Evolutionary conservation across 2,797 vertebrate genomes (phyloP).

Genomic region (Pitangus sulphuratus): DNA sequence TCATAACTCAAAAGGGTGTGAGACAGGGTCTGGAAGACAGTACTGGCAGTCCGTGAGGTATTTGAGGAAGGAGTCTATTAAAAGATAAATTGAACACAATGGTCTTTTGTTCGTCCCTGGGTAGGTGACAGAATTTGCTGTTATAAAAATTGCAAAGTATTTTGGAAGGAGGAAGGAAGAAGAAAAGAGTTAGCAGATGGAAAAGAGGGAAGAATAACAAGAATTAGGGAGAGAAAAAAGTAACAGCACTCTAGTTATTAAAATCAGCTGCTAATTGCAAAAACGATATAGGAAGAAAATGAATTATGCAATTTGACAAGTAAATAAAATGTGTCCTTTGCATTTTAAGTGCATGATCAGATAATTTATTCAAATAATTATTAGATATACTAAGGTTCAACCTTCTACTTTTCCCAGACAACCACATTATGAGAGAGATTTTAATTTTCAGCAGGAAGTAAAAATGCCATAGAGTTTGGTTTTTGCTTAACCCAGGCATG

Average conservation of each 20-base stretch:
- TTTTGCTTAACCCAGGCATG: background rate
- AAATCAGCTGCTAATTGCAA: constrained; percentile 3
- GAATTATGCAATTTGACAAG: background rate
- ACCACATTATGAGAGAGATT: background rate
- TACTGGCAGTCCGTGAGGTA: constrained; percentile 19
- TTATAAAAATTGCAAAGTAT: constrained; percentile 47
- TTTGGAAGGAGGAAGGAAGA: constrained; percentile 54
- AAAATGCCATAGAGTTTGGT: background rate
- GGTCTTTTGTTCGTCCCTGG: constrained; percentile 37
- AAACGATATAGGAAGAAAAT: background rate
- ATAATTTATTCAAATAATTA: background rate
- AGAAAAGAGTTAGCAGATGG: constrained; percentile 51
- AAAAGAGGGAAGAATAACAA: constrained; percentile 10
- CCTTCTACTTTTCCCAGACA: background rate
- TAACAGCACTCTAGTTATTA: background rate
- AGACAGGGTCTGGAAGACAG: constrained; percentile 53
- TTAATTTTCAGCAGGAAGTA: background rate
- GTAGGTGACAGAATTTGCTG: constrained; percentile 63
- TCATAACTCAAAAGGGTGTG: constrained; percentile 59
- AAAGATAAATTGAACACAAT: constrained; percentile 57
- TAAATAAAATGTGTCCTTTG: background rate
- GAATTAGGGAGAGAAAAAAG: background rate
- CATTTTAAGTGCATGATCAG: background rate
- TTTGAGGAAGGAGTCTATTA: constrained; percentile 59
- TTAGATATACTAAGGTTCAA: background rate